phyloP scores from a whole-genome alignment of 2,888 invertebrate genomes.

The Drosophila subsilvestris region DNA sequence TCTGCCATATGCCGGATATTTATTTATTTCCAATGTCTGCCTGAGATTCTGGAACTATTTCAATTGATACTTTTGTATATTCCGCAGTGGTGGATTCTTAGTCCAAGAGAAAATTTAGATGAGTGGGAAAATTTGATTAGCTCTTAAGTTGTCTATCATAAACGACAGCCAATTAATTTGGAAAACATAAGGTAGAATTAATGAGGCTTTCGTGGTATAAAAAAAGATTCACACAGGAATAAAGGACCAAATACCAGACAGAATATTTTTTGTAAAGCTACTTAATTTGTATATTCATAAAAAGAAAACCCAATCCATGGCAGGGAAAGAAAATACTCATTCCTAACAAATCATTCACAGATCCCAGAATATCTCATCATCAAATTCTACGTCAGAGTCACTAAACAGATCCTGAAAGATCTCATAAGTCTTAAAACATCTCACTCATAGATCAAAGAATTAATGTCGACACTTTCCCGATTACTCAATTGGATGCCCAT shows the following conservation, averaged over 20 bases:
- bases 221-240: too few relatives aligned
- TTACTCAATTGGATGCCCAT: slow-evolving; percentile 10
- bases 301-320: too few relatives aligned
- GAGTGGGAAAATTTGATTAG: too few relatives aligned
- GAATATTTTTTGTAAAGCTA: too few relatives aligned
- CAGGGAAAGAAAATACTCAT: not conserved
- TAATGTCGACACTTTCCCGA: slow-evolving; percentile 1
- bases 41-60: not conserved
- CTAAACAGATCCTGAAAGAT: slow-evolving; percentile 23
- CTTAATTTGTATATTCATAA: too few relatives aligned
- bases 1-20: slow-evolving; percentile 16
- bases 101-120: not conserved
- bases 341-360: not conserved
- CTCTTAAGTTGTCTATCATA: too few relatives aligned
- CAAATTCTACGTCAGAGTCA: not conserved
- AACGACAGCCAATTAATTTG: not conserved
- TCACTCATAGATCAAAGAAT: slow-evolving; percentile 37
- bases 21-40: not conserved
- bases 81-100: not conserved
- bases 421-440: slow-evolving; percentile 23
- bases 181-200: not conserved
- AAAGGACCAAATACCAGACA: not conserved
- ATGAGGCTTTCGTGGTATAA: too few relatives aligned
- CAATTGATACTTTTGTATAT: not conserved
- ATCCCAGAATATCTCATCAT: not conserved